Evolutionary conservation across 2,113 vertebrate genomes (phyloP), one percentile per base, ranked within the genome.

Genomic region (Halcyon malimbica): DNA sequence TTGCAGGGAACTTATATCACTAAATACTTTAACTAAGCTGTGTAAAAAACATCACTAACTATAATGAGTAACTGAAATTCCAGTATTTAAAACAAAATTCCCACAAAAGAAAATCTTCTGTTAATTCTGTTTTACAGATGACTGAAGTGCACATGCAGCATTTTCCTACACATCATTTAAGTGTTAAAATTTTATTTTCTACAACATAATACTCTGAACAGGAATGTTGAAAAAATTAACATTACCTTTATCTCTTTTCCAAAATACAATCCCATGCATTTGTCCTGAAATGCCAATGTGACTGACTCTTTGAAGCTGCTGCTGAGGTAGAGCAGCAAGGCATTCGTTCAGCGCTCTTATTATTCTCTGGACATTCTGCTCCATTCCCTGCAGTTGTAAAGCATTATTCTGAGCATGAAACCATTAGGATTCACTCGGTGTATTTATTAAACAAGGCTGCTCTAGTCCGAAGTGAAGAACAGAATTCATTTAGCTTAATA

Each of bases 241-340:
- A 8, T 97, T 97, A 99, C 99, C 99, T 97, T 97, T 97, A 67
- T 97, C 83, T 75, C 96, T 95, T 95, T 97, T 99, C 99, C 99
- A 99, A 91, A 99, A 98, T 62, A 99, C n/a, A 73, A 99, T 93
- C 26, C 99, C 99, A 7, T 99, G 99, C 99, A 99, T 99, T 97
- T 99, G 99, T 84, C 99, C 99, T 29, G 98, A 98, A 89, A 99
- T 84, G 7, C 99, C 99, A 57, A 99, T 97, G 85, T 97, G 96
- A 70, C 78, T 35, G 42, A 99, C 99, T n/a, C 53, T 97, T 82
- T 92, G 97, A 54, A 99, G 98, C 41, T 97, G 97, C 83, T 99
- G 96, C 67, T 71, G 87, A 25, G 99, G 98, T 25, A 99, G 97
- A 53, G 97, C 97, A 48, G 84, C 84, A 14, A 99, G 94, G 94